Evolutionary conservation across 2,113 vertebrate species (phyloP).

Genomic region (Forbesichthys papilliferus): DNA sequence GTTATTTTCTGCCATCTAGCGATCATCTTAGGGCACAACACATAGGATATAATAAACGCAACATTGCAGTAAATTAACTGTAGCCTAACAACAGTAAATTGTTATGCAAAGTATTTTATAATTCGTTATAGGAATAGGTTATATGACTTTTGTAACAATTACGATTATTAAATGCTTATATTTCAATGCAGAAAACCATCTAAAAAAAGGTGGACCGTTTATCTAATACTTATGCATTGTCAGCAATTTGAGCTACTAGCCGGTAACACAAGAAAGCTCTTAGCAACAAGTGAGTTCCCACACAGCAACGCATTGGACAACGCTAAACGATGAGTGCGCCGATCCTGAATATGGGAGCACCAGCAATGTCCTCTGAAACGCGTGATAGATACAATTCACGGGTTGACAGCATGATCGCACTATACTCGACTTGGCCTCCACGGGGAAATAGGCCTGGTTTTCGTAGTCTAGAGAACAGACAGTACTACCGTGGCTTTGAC

Average conservation of each 20-base stretch:
- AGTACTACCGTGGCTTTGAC: slow-evolving; percentile 56
- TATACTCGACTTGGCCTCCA: background rate
- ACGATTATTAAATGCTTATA: slow-evolving; percentile 1
- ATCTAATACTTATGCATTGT: no score
- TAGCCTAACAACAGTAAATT: no score
- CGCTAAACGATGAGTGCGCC: slow-evolving; percentile 9
- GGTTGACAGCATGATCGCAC: slow-evolving; percentile 4
- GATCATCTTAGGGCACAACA: slow-evolving; percentile 11
- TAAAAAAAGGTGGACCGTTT: background rate
- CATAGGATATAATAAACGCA: background rate
- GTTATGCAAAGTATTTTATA: no score
- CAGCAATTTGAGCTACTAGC: no score
- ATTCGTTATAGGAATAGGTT: no score
- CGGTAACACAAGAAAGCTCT: no score
- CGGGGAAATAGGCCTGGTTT: slow-evolving; percentile 29
- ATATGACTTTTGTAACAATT: background rate
- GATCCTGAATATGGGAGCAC: slow-evolving; percentile 1
- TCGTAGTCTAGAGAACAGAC: slow-evolving; percentile 56
- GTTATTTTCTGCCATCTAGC: slow-evolving; percentile 60
- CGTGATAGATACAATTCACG: background rate
- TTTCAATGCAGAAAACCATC: slow-evolving; percentile 18
- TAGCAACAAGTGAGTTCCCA: no score
- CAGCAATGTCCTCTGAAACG: slow-evolving; percentile 28
- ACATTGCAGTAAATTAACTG: background rate
- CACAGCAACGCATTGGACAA: background rate